Conservation (phyloP, 2,797 vertebrate genomes). For the Ctenopoma multispine region DNA sequence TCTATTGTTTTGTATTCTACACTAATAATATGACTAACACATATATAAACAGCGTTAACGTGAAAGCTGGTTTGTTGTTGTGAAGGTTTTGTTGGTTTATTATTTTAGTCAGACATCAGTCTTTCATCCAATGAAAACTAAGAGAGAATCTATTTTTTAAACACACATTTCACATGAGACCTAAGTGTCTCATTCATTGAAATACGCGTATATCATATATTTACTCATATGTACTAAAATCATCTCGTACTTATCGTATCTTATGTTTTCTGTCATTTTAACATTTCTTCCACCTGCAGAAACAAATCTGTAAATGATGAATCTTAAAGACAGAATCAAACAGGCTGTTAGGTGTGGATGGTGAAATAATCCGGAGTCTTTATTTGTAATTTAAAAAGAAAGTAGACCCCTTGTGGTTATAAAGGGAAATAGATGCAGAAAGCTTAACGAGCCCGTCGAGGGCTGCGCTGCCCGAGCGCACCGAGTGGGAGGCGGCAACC, state of each 20-base stretch:
- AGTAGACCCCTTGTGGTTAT: constrained; percentile 70
- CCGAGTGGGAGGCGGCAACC: constrained; percentile 78
- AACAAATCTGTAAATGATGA: background rate
- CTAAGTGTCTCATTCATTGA: no score
- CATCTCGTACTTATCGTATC: background rate
- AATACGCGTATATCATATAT: no score
- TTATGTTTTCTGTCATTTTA: background rate
- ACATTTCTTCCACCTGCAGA: background rate
- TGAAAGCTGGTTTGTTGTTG: background rate
- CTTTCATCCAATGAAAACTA: background rate
- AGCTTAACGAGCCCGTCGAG: constrained; percentile 46
- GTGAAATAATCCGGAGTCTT: background rate
- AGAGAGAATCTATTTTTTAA: no score
- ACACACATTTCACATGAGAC: no score
- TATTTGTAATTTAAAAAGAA: background rate
- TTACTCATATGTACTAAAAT: no score
- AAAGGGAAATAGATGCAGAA: constrained; percentile 38
- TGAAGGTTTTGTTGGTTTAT: background rate
- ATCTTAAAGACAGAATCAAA: background rate
- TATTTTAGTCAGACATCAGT: background rate
- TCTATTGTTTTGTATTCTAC: no score
- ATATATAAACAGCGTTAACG: background rate
- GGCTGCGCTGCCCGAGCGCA: constrained; percentile 46
- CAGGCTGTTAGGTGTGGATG: background rate
- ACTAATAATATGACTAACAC: no score